Evolutionary conservation across 2,113 vertebrate species (phyloP), one percentile per base, ranked within the genome.

Genomic region (Hippocampus zosterae): DNA sequence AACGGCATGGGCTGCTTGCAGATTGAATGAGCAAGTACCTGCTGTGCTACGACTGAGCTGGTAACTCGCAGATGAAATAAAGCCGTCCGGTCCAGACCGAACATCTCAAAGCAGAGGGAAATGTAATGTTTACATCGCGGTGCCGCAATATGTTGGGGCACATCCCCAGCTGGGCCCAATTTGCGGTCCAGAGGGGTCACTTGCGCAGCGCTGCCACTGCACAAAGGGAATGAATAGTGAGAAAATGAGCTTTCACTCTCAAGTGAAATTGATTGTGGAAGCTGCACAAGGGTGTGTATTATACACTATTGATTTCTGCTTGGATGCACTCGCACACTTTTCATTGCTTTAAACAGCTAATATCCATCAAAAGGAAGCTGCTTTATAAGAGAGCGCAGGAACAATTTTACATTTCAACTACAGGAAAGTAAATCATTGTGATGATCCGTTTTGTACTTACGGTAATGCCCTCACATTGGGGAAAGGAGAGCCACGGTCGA

Each of bases 1-100:
- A 84, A 90, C 90, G 82, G 84, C 82, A 88, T 90, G 86, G 70
- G 69, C 63, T 11, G 29, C 80, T 63, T 79, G 69, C 85, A 87
- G 85, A 86, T 84, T 87, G 84, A 85, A 86, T 80, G 83, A 87
- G 81, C 88, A 87, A 80, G 80, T 82, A 80, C 81, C 81, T 79
- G 87, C 83, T 91, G 85, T 87, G 86, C 84, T 82, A 83, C 81
- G 75, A 85, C 84, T 79, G 65, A 78, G 70, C 73, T 87, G 84
- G 88, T 83, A 90, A 87, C 84, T 85, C 87, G 88, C 70, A 87
- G 86, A 88, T 90, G 89, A 89, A 88, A 91, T 90, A 89, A 89
- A 89, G 81, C 85, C 84, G 88, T 89, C 88, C 88, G 70, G 76
- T 90, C 85, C n/a, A 56, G 72, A 89, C 86, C 88, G 87, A 83